Base-by-base conservation (phyloP, 2,888 invertebrate genomes). In the Ormia ochracea region DNA sequence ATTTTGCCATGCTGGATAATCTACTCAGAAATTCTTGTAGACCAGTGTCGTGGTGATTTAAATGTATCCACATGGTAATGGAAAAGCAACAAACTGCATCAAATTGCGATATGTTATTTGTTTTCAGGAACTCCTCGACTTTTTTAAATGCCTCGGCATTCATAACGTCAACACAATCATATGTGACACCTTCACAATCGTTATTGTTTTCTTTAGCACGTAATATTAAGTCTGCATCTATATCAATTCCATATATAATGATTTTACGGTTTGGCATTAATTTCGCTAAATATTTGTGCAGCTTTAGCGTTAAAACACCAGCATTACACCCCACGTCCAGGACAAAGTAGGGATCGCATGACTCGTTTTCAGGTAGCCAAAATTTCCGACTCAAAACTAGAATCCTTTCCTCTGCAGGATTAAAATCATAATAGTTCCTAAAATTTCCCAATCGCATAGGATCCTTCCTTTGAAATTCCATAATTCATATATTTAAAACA, bases 11-110 rank as follows among this genome's bases (percentile, higher is more conserved):
- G 6, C 86, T 83, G 75, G 92, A 91, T 5, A 94, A 87, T 61
- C 91, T 91, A 19, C 89, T 86, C 2, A 96, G 89, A 87, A 96
- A 95, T 3, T 88, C 83, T 68, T 90, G 84, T 38, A 96, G 88
- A 0, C 95, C 95, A 4, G 90, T 88, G 90, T 96, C 96, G 5
- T 96, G 95, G 89, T 94, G 91, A 88, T 96, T 96, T 23, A 96
- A 88, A 89, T 96, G 96, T 85, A 96, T 95, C 96, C 96, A 96
- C 96, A 96, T 96, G 17, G 96, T 95, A 31, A 96, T 92, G 7
- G 96, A 96, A 87, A 96, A 96, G 86, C 95, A 94, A 88, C 95
- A 95, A 58, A 92, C 91, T 3, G 93, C 90, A 89, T 94, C 93
- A 90, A 95, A 96, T 77, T 87, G 90, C 0, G 84, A 58, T 56